Evolutionary conservation across 2,797 vertebrate genomes (phyloP), one percentile per base, ranked within the genome.

Genomic region (Heliangelus exortis): DNA sequence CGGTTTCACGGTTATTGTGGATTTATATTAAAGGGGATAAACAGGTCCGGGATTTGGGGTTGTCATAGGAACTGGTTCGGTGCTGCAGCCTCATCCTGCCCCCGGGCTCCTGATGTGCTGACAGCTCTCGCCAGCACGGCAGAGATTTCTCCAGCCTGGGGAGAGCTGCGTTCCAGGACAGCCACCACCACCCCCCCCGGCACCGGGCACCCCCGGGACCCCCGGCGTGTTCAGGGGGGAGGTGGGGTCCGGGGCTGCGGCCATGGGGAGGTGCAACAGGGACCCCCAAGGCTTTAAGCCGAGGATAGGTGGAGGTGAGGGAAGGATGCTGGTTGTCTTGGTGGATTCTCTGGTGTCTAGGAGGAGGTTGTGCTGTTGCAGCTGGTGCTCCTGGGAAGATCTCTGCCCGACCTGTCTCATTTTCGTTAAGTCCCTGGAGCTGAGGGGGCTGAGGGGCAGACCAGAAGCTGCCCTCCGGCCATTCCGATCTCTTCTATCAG

Each of bases 11-110:
- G 91, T 95, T 97, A 76, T 95, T 93, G 97, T 91, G 95, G 95
- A 47, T 95, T 97, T 97, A 81, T 96, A 97, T 96, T 96, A 96
- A 93, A 88, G 51, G 79, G 79, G 89, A 90, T 93, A 93, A 94
- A 66, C 71, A 78, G 93, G 95, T 92, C 97, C 94, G 96, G 88
- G 92, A 92, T 96, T 96, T 94, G 88, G 91, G 58, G 98, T 98
- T 98, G 97, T 97, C 97, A 98, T 98, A 97, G 98, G 95, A 98
- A 98, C 97, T 53, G 88, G 33, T 91, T 75, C 4, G 39, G 67
- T 84, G 89, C 71, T 17, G 26, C 74, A 87, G 89, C 73, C 47
- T 68, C 0, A 0, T 76, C 75, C 74, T 72, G 85, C 74, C 39
- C 50, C 68, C 4, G 26, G 57, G 65, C 36, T 92, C 73, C 72